A percentile compares a stretch with the other conserved stretches of the same genome.
phyloP scores from a whole-genome alignment of 2,797 vertebrate genomes.

The Sebastes minor region DNA sequence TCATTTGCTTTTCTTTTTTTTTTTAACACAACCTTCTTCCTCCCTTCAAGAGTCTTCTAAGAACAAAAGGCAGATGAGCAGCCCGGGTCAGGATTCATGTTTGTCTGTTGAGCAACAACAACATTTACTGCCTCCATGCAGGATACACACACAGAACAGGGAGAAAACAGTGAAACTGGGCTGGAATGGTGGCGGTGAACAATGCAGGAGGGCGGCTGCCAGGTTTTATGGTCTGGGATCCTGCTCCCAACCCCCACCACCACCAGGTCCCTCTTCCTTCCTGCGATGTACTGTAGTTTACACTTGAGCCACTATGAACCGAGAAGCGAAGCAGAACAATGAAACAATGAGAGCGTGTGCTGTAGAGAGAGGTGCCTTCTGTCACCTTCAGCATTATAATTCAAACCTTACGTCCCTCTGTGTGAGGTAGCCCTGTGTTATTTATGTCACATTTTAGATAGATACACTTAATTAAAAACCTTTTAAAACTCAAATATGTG shows the following conservation, averaged over 20 bases:
- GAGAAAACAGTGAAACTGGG: constrained; percentile 73
- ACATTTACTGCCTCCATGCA: constrained; percentile 78
- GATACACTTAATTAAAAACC: neutral
- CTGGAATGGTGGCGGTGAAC: constrained; percentile 77
- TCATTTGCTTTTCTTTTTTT: constrained; percentile 24
- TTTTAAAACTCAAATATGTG: neutral
- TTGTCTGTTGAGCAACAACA: constrained; percentile 69
- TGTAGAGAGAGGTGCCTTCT: constrained; percentile 40
- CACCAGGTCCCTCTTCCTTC: constrained; percentile 81
- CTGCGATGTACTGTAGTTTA: constrained; percentile 82
- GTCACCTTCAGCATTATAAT: constrained; percentile 24
- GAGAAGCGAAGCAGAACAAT: constrained; percentile 77
- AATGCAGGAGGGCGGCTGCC: constrained; percentile 83
- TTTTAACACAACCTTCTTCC: constrained; percentile 39
- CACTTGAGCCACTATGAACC: constrained; percentile 75
- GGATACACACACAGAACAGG: constrained; percentile 75
- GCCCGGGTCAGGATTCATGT: constrained; percentile 55
- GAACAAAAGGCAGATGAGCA: constrained; percentile 69
- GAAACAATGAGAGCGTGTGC: constrained; percentile 71
- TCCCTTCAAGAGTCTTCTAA: constrained; percentile 36
- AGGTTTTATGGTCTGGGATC: constrained; percentile 81
- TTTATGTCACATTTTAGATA: neutral
- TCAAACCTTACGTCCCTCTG: constrained; percentile 23
- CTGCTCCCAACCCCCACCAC: constrained; percentile 77
- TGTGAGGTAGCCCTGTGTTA: neutral